Base-by-base conservation (phyloP, 1,140 invertebrate species). In the Melipona quadrifasciata region DNA sequence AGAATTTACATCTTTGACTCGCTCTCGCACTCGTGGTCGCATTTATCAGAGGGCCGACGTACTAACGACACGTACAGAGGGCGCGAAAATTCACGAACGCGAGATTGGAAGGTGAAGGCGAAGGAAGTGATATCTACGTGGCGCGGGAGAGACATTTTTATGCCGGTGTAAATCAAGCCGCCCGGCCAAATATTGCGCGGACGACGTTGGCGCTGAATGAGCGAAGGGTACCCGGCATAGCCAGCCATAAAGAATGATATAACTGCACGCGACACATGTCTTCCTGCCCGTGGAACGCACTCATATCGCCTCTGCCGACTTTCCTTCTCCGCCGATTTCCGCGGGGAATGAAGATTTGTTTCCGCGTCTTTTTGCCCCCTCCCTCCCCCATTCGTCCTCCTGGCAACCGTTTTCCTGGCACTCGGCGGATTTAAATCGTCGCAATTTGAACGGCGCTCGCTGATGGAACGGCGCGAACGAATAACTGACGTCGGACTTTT, bases 181-280 rank as follows among this genome's bases (percentile, higher is more conserved):
- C 88, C 90, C 81, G 82, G 82, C 89, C 92, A 93, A 94, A 94
- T 94, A 95, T 93, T 92, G 89, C 86, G 76, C 67, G 61, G 68
- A 75, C 86, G 86, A 76, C 68, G 82, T 70, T 73, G 71, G 58
- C 75, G 89, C 77, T 86, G 91, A 91, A 91, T 89, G 91, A 90
- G 93, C 90, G 84, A 91, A 91, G 93, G 93, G 92, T 88, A 92
- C n/a, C 75, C 74, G 70, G 67, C 82, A 80, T 90, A 79, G 88
- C 87, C 80, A 91, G 92, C 90, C 91, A 94, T 95, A 95, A 95
- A 95, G 93, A 93, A 94, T 93, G 94, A 94, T 95, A 94, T 93
- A 94, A 94, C 92, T 94, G 91, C 91, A 90, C 90, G 92, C 93
- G 94, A 95, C 94, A 95, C 92, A 94, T 95, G 94, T 94, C 94